These are phyloP conservation scores for Chrysemys picta DNA, from an alignment of 2,113 vertebrate species.

Conservation along the genomic window DNA sequence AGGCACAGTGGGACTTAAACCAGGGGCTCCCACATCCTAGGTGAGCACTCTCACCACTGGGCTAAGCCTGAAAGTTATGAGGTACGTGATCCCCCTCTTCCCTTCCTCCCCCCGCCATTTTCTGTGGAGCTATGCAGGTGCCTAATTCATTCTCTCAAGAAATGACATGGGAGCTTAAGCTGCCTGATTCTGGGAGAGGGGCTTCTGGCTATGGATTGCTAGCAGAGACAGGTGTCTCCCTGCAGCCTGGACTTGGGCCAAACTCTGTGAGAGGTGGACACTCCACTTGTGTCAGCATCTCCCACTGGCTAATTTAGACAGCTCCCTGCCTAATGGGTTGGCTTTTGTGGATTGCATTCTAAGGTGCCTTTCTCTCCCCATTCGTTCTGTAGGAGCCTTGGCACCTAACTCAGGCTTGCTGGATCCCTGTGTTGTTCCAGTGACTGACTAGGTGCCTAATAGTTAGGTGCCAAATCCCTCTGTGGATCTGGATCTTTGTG, in stretches of 20 bases:
- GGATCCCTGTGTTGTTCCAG: neutral
- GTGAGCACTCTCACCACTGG: neutral
- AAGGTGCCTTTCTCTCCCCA: neutral
- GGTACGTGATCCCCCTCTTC: neutral
- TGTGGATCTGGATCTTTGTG: neutral
- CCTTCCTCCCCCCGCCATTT: neutral
- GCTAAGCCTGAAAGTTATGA: neutral
- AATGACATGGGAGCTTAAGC: neutral
- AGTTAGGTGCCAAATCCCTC: neutral
- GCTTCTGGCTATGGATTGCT: neutral
- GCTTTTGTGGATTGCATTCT: neutral
- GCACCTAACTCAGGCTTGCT: neutral
- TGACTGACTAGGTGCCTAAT: neutral
- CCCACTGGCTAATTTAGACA: neutral
- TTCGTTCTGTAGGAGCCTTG: neutral
- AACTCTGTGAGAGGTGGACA: neutral
- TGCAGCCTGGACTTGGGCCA: neutral
- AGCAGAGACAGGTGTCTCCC: neutral
- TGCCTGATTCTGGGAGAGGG: neutral
- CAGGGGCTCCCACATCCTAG: neutral
- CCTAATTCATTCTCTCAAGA: neutral
- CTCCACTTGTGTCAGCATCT: neutral
- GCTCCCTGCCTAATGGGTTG: neutral
- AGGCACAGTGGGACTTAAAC: neutral
- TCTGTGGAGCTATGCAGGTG: neutral